Percentiles rank a stretch among this genome's conserved stretches.
phyloP scores from a whole-genome alignment of 1,140 invertebrate genomes.

The Bicyclus anynana region DNA sequence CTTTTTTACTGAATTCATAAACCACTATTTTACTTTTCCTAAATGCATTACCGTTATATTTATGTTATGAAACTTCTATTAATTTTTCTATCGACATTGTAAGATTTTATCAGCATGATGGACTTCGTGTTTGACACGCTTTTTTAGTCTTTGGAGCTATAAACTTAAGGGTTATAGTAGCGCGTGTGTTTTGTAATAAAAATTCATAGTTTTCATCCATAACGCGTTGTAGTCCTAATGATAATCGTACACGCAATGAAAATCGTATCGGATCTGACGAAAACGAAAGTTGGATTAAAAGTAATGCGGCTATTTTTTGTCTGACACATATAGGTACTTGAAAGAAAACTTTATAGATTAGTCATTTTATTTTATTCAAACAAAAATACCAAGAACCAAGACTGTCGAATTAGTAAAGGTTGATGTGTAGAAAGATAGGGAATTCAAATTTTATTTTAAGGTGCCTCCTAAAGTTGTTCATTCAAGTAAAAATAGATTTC shows the following conservation, averaged over 20 bases:
- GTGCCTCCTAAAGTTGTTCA: too few species aligned
- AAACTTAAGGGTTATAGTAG: conserved; percentile 4
- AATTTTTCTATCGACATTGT: conserved; percentile 18
- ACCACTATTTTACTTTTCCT: background rate
- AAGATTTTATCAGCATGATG: conserved; percentile 18
- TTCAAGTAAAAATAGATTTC: too few species aligned
- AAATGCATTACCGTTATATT: conserved; percentile 2
- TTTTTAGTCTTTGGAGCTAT: background rate
- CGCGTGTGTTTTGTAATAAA: conserved; percentile 9
- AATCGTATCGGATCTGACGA: conserved; percentile 10
- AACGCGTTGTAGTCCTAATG: conserved; percentile 20
- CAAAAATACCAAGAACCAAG: too few species aligned
- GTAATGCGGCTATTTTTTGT: background rate
- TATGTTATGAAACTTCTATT: conserved; percentile 11
- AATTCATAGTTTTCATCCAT: conserved; percentile 22
- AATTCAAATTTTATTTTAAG: too few species aligned
- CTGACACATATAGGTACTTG: background rate
- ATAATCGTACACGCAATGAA: conserved; percentile 22
- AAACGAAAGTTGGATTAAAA: conserved; percentile 18
- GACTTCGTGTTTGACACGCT: background rate
- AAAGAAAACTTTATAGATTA: too few species aligned
- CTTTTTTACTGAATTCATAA: background rate
- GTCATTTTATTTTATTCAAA: too few species aligned
- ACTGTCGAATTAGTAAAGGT: too few species aligned
- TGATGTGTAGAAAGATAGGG: too few species aligned